Conservation (phyloP, 2,113 vertebrate species). For the Pteruthius melanotis region DNA sequence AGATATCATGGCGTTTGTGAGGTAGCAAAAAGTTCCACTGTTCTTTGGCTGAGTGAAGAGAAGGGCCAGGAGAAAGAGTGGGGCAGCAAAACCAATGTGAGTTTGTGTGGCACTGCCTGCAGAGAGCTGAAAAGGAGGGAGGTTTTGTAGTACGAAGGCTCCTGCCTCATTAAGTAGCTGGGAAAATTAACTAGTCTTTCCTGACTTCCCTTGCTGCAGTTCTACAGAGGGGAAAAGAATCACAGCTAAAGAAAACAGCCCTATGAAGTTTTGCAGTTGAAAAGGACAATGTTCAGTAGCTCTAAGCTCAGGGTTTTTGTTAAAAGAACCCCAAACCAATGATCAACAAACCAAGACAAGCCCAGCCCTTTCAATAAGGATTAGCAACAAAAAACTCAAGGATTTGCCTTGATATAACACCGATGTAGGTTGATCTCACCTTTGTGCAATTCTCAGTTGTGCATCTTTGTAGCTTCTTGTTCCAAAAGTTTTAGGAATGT, state of each 20-base stretch:
- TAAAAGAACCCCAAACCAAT: background rate
- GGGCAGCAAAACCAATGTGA: background rate
- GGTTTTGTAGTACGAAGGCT: background rate
- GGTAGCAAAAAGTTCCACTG: background rate
- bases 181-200: slow-evolving; percentile 22
- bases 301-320: background rate
- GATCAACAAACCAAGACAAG: background rate
- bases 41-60: background rate
- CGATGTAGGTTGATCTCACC: background rate
- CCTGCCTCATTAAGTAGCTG: slow-evolving; percentile 4
- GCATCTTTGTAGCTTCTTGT: background rate
- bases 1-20: background rate
- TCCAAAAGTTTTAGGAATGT: background rate
- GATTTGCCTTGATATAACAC: background rate
- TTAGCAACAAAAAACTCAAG: background rate
- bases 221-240: background rate
- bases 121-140: background rate
- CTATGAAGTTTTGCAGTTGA: background rate
- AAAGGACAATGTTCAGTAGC: background rate
- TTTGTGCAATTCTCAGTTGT: background rate
- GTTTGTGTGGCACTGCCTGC: background rate
- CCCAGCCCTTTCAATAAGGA: background rate
- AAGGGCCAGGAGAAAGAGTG: background rate
- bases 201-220: background rate
- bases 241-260: slow-evolving; percentile 14